Conservation (phyloP, 2,113 vertebrate genomes). For the Pandion haliaetus region DNA sequence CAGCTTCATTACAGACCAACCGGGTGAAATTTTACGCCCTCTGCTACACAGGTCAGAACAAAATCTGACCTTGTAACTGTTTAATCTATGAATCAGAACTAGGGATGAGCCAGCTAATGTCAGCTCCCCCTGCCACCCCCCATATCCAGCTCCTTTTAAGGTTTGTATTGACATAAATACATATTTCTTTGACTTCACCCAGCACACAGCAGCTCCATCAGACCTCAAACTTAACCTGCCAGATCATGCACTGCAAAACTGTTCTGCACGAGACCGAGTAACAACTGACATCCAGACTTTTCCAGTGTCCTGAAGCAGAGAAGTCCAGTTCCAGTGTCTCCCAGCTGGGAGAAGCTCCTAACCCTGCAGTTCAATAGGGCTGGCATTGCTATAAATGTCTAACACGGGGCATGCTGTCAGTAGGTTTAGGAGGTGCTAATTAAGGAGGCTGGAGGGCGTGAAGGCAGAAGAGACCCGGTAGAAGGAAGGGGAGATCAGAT, state of each 20-base stretch:
- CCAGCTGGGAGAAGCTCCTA: neutral
- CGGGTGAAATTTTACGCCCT: neutral
- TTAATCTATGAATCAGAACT: neutral
- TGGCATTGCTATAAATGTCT: neutral
- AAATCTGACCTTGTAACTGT: neutral
- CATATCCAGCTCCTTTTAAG: neutral
- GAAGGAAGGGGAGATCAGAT: neutral
- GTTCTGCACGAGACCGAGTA: neutral
- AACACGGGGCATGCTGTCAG: rapidly evolving
- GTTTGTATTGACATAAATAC: neutral
- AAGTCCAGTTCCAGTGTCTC: neutral
- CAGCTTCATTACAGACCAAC: neutral
- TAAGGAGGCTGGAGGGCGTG: neutral
- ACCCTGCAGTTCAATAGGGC: rapidly evolving
- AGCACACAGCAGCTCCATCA: neutral
- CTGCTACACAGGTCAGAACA: conserved; percentile 2
- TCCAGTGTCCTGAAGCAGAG: neutral
- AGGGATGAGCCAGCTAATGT: neutral
- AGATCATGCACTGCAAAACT: rapidly evolving
- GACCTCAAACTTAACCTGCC: neutral
- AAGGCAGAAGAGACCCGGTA: neutral
- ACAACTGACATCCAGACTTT: rapidly evolving
- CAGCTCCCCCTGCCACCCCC: too few species aligned
- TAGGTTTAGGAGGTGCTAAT: neutral
- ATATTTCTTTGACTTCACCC: neutral